These are phyloP conservation scores for Thomomys bottae DNA, from an alignment of 2,113 vertebrate genomes.

Conservation along the genomic window DNA sequence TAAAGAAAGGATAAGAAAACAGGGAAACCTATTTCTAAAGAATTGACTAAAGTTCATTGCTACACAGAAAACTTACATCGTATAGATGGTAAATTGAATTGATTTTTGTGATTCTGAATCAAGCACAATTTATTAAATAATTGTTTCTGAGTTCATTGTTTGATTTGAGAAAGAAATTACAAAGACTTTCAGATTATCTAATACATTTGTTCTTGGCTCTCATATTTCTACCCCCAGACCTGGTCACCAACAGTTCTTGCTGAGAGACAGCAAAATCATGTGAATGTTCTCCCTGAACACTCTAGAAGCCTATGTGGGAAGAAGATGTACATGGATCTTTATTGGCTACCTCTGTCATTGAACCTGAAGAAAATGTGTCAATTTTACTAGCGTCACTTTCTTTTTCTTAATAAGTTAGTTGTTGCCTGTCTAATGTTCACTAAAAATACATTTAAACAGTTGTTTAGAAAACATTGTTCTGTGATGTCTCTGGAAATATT, in stretches of 20 bases:
- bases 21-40: background rate
- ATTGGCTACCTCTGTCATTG: background rate
- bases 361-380: slow-evolving; percentile 1
- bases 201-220: background rate
- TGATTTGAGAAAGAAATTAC: background rate
- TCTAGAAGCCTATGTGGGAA: background rate
- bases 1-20: background rate
- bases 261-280: background rate
- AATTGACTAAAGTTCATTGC: background rate
- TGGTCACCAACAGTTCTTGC: background rate
- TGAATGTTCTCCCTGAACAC: background rate
- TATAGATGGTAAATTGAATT: background rate
- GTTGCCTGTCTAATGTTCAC: slow-evolving; percentile 12
- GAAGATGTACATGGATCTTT: background rate
- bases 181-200: background rate
- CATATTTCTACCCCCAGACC: background rate
- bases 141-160: background rate
- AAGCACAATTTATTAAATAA: background rate
- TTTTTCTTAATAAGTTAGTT: background rate
- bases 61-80: background rate
- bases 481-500: slow-evolving; percentile 5
- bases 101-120: background rate
- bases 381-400: background rate
- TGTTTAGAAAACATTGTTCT: background rate
- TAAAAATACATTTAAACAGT: background rate